Percentiles rank a stretch among this genome's conserved stretches.
Conservation (phyloP, 2,888 invertebrate genomes). For the Brachyopa scutellaris region DNA sequence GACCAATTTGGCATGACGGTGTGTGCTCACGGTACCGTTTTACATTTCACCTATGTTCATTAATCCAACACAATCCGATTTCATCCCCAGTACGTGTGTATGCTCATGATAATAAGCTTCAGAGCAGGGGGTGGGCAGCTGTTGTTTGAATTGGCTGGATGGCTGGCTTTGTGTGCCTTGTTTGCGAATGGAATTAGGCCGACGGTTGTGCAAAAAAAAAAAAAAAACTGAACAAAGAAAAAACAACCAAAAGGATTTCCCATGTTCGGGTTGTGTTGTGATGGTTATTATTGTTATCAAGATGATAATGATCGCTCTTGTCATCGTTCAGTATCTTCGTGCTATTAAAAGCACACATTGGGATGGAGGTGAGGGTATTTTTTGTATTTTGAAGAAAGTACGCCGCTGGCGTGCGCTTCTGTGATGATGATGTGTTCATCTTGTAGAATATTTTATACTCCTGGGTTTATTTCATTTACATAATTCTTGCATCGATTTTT, state of each 20-base stretch:
- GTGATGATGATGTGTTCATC: slow-evolving; percentile 49
- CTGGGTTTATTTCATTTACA: slow-evolving; percentile 48
- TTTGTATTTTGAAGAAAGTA: slow-evolving; percentile 7
- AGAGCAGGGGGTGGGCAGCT: neutral
- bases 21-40: slow-evolving; percentile 29
- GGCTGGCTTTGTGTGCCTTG: slow-evolving; percentile 30
- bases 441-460: neutral
- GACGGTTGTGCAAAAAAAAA: slow-evolving; percentile 36
- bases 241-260: slow-evolving; percentile 39
- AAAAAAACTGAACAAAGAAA: slow-evolving; percentile 7
- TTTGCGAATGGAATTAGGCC: slow-evolving; percentile 53
- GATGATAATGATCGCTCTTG: slow-evolving; percentile 52
- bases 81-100: slow-evolving; percentile 66
- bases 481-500: slow-evolving; percentile 47
- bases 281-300: slow-evolving; percentile 47
- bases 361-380: neutral
- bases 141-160: slow-evolving; percentile 48
- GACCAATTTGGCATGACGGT: slow-evolving; percentile 12
- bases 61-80: slow-evolving; percentile 67
- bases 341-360: slow-evolving; percentile 39
- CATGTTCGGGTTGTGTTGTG: slow-evolving; percentile 40
- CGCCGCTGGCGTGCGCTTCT: neutral
- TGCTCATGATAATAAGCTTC: slow-evolving; percentile 70
- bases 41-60: slow-evolving; percentile 62
- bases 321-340: slow-evolving; percentile 40